Percentiles rank a stretch among this genome's conserved stretches.
These are phyloP conservation scores for Hiodon tergisus DNA, from an alignment of 2,113 vertebrate genomes.

Conservation along the genomic window DNA sequence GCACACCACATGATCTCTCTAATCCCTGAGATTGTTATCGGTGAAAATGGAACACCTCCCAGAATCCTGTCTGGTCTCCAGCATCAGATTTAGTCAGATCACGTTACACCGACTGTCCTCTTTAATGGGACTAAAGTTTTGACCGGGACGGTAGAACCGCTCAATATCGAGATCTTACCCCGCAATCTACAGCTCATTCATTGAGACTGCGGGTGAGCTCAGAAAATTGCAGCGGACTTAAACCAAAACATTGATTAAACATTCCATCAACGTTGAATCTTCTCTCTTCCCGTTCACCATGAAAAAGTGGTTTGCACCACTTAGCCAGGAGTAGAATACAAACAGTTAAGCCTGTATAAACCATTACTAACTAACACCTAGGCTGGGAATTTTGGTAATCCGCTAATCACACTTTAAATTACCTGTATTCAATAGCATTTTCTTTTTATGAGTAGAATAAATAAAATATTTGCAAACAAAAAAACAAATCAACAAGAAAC, in stretches of 20 bases:
- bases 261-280: background rate
- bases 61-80: constrained; percentile 7
- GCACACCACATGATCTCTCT: constrained; percentile 15
- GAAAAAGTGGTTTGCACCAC: background rate
- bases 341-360: constrained; percentile 1
- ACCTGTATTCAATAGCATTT: no score
- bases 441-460: no score
- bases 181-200: background rate
- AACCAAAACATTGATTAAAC: background rate
- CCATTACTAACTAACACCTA: background rate
- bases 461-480: no score
- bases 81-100: constrained; percentile 14
- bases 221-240: background rate
- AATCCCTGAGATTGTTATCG: constrained; percentile 27
- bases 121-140: background rate
- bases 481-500: no score
- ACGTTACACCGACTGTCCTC: constrained; percentile 14
- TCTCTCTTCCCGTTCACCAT: background rate
- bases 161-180: background rate
- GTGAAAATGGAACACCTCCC: constrained; percentile 14
- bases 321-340: background rate
- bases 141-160: background rate
- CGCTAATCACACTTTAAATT: background rate
- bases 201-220: background rate
- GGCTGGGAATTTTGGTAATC: no score